Base-by-base conservation (phyloP, 2,797 vertebrate genomes). In the Nasua narica region DNA sequence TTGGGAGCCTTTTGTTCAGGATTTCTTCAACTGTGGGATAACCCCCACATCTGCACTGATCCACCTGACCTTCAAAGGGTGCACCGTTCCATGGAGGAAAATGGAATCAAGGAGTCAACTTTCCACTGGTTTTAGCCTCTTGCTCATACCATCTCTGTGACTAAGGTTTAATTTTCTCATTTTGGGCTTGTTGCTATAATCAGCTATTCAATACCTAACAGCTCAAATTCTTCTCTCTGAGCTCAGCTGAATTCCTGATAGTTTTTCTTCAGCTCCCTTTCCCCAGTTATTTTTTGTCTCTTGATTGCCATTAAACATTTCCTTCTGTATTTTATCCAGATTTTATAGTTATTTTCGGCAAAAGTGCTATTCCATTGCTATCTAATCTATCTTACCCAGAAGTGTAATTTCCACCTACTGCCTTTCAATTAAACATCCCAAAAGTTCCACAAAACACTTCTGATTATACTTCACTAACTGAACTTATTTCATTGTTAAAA, bases 11-110 rank as follows among this genome's bases (percentile, higher is more conserved):
- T 78, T 32, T 32, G 13, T 25, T 35, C 2, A 8, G 46, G 19
- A 8, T 15, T 37, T n/a, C 18, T 54, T 52, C 29, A 2, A 7
- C 29, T 32, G 4, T 19, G n/a, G 32, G 40, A n/a, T 3, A 0
- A 27, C 27, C 1, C 48, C 12, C 54, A n/a, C 37, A 29, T 18
- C 5, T 15, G 5, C 4, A 4, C 0, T 3, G 23, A 76, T 15
- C 16, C 3, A 9, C 29, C 3, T 32, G 15, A 3, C 19, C n/a
- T 69, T 93, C 35, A 35, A 19, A 0, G 2, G 13, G 43, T 23
- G 2, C 11, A 9, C 37, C 27, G 16, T 56, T 46, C 48, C 23
- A 8, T 13, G 15, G 60, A 76, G 29, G 18, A 5, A 40, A 50
- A 43, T 2, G 16, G 32, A 72, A 18, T 25, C 15, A 0, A n/a